phyloP scores from a whole-genome alignment of 2,113 vertebrate species.

The Paramormyrops kingsleyae region DNA sequence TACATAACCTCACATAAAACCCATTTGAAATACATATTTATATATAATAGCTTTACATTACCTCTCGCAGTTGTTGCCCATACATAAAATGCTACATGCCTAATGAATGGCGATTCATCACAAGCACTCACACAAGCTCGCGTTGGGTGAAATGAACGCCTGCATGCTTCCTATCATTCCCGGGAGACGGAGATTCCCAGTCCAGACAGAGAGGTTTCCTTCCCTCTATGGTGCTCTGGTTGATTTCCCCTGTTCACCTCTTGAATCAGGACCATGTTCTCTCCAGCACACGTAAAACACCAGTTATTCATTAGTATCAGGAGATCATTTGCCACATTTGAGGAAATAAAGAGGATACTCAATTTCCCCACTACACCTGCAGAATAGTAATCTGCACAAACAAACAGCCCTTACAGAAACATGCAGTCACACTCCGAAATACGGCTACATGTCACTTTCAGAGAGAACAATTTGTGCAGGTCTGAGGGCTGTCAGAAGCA shows the following conservation, averaged over 20 bases:
- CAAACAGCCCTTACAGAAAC: neutral
- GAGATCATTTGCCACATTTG: neutral
- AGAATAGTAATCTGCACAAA: neutral
- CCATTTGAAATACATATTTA: neutral
- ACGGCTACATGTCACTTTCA: neutral
- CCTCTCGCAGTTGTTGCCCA: neutral
- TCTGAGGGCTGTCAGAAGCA: neutral
- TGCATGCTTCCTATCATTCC: neutral
- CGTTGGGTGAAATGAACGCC: neutral
- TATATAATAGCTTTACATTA: conserved; percentile 5
- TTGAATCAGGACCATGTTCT: conserved; percentile 6
- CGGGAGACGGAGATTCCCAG: neutral
- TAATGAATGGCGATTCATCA: neutral
- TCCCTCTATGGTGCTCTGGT: neutral
- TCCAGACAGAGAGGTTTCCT: neutral
- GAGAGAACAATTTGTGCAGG: neutral
- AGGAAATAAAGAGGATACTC: neutral
- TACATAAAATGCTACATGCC: neutral
- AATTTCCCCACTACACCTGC: neutral
- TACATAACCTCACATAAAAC: neutral
- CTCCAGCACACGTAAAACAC: neutral
- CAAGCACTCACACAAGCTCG: neutral
- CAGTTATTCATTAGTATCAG: neutral
- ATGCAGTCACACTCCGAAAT: neutral
- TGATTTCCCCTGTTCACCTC: conserved; percentile 21